A percentile compares a stretch with the other conserved stretches of the same genome.
Evolutionary conservation across 2,888 invertebrate genomes (phyloP).

Genomic region (Frankliniella intonsa): DNA sequence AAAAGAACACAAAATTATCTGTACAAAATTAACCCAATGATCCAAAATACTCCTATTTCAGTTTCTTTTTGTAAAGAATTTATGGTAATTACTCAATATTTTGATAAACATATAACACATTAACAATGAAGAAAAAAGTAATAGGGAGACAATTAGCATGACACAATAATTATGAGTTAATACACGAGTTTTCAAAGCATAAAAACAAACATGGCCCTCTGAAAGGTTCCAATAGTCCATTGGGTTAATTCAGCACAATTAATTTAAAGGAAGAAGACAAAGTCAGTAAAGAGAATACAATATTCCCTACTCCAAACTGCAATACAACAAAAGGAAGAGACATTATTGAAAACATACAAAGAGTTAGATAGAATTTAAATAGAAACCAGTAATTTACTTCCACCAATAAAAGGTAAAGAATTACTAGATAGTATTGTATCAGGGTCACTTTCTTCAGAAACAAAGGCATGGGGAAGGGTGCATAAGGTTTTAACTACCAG

Average conservation of each 20-base stretch:
- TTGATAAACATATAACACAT: neutral
- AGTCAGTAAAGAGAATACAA: neutral
- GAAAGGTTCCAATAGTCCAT: neutral
- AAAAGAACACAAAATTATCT: slow-evolving; percentile 29
- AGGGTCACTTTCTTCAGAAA: no score
- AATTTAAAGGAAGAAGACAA: neutral
- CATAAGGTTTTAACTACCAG: neutral
- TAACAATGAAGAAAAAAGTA: neutral
- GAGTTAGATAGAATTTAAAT: neutral
- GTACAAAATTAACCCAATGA: neutral
- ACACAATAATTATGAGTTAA: neutral
- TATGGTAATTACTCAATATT: no score
- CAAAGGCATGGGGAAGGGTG: no score
- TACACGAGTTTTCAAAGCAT: neutral
- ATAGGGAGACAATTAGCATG: neutral
- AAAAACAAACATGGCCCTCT: neutral
- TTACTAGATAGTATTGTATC: neutral
- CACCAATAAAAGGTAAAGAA: neutral
- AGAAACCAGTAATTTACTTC: neutral
- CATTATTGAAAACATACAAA: neutral
- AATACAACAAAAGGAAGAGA: neutral
- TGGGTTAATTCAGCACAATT: neutral
- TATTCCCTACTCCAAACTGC: slow-evolving; percentile 20
- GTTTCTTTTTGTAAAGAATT: no score
- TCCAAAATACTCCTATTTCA: no score